These are phyloP conservation scores for Schlechtendalia chinensis DNA, from an alignment of 1,140 invertebrate genomes.

Conservation along the genomic window DNA sequence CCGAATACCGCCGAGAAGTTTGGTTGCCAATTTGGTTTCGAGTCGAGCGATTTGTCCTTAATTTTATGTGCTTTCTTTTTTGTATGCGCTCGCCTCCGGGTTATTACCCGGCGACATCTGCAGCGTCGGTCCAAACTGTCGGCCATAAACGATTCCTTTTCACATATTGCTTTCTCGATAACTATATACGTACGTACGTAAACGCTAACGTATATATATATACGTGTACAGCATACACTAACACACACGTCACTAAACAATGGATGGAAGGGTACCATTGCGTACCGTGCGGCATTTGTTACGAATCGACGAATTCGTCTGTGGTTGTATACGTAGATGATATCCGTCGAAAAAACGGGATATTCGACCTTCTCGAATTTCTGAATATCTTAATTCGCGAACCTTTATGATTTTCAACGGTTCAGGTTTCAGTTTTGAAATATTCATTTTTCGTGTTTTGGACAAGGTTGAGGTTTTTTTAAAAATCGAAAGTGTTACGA, in stretches of 20 bases:
- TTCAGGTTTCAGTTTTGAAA: too few species aligned
- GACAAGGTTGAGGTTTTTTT: too few species aligned
- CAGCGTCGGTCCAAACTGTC: constrained; percentile 37
- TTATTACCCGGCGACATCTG: constrained; percentile 45
- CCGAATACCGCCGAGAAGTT: neutral
- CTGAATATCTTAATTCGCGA: too few species aligned
- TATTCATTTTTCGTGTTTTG: too few species aligned
- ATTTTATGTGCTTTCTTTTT: constrained; percentile 46
- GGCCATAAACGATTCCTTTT: constrained; percentile 48
- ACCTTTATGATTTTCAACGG: too few species aligned
- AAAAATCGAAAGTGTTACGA: too few species aligned
- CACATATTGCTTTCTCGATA: constrained; percentile 48
- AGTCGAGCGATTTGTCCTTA: constrained; percentile 32
- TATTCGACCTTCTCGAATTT: too few species aligned
- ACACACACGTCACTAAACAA: neutral
- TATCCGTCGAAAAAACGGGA: too few species aligned
- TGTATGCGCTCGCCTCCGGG: neutral
- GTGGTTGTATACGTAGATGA: constrained; percentile 14
- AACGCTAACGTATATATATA: neutral
- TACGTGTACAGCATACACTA: neutral
- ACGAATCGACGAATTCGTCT: constrained; percentile 29
- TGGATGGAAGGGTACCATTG: too few species aligned
- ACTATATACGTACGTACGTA: neutral
- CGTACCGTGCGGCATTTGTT: neutral
- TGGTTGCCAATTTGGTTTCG: constrained; percentile 32